Evolutionary conservation across 2,797 vertebrate species (phyloP).

Genomic region (Pelobates cultripes): DNA sequence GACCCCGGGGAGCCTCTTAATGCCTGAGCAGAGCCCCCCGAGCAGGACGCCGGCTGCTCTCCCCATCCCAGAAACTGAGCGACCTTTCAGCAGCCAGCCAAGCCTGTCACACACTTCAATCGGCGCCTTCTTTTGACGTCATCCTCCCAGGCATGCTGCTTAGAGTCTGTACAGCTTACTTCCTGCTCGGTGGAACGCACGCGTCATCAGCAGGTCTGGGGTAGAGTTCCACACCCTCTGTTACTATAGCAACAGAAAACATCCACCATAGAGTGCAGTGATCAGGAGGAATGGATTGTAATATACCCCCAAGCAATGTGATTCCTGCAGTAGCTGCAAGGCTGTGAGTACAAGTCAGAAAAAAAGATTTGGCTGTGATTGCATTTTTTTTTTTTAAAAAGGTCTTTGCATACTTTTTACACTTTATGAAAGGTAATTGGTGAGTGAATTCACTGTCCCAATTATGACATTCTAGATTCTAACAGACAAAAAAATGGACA

Average conservation of each 20-base stretch:
- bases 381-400: too few relatives aligned
- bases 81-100: slow-evolving; percentile 23
- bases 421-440: too few relatives aligned
- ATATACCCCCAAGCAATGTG: background rate
- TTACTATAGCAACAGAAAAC: slow-evolving; percentile 20
- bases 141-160: background rate
- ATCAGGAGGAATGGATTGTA: slow-evolving; percentile 12
- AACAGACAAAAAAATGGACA: too few relatives aligned
- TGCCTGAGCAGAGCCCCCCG: background rate
- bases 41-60: background rate
- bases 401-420: too few relatives aligned
- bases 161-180: background rate
- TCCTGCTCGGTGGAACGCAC: background rate
- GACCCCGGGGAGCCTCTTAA: background rate
- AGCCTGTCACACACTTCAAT: background rate
- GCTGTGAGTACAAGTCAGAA: slow-evolving; percentile 24
- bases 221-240: background rate
- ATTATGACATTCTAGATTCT: too few relatives aligned
- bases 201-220: background rate
- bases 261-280: slow-evolving; percentile 5
- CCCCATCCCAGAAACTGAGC: slow-evolving; percentile 2
- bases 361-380: background rate
- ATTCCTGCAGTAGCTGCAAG: slow-evolving; percentile 34
- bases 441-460: too few relatives aligned
- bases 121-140: slow-evolving; percentile 21